A percentile compares a stretch with the other conserved stretches of the same genome.
phyloP scores from a whole-genome alignment of 2,888 invertebrate species.

The Rhagonycha lutea region DNA sequence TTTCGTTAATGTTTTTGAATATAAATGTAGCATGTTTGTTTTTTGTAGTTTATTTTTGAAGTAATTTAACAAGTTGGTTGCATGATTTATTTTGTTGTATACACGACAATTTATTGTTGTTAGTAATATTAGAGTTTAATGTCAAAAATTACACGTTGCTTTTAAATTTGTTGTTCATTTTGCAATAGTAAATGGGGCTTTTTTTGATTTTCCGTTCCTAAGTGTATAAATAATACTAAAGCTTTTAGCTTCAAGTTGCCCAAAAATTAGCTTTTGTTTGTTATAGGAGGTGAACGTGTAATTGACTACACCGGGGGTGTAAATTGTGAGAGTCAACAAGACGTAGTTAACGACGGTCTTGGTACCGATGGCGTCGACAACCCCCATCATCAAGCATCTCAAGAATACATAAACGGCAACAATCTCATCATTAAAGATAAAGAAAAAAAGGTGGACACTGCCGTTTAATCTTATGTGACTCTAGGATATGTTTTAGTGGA shows the following conservation, averaged over 20 bases:
- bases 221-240: neutral
- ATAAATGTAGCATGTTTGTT: conserved; percentile 1
- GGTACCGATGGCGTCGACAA: conserved; percentile 55
- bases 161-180: conserved; percentile 18
- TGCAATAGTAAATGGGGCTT: neutral
- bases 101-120: neutral
- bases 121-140: neutral
- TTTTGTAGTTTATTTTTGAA: neutral
- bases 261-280: conserved; percentile 48
- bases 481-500: conserved; percentile 18
- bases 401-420: conserved; percentile 64
- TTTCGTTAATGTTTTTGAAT: neutral
- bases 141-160: conserved; percentile 6
- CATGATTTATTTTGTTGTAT: conserved; percentile 1
- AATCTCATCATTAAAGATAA: conserved; percentile 59
- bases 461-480: conserved; percentile 55
- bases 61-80: neutral
- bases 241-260: conserved; percentile 1
- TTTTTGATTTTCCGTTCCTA: neutral
- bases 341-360: conserved; percentile 21
- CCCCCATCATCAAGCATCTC: conserved; percentile 60
- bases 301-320: conserved; percentile 53
- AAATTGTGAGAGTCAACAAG: conserved; percentile 37
- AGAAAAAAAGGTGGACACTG: conserved; percentile 64
- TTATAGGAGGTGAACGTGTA: conserved; percentile 56